Conservation (phyloP, 2,113 vertebrate genomes). For the Macquaria ambigua region DNA sequence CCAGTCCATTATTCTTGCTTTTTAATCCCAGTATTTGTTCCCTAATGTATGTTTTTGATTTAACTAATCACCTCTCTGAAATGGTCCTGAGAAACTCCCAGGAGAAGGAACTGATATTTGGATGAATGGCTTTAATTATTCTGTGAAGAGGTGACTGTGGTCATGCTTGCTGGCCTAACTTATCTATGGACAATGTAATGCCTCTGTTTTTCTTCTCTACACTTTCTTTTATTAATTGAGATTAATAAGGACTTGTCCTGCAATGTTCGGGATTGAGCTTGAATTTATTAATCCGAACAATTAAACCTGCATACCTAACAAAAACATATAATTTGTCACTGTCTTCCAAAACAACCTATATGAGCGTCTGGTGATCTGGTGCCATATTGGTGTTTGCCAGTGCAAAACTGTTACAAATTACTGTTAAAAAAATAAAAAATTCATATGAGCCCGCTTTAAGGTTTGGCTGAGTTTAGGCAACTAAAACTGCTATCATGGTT, state of each 20-base stretch:
- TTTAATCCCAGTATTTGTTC: slow-evolving; percentile 35
- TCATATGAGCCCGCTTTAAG: too few relatives aligned
- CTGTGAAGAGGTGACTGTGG: slow-evolving; percentile 9
- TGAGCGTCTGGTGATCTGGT: background rate
- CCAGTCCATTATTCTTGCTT: slow-evolving; percentile 42
- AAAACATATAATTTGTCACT: background rate
- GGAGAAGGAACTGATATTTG: slow-evolving; percentile 34
- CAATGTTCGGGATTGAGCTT: background rate
- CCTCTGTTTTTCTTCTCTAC: background rate
- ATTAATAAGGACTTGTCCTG: background rate
- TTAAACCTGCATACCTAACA: background rate
- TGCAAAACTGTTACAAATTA: background rate
- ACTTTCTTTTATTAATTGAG: background rate
- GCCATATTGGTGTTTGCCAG: background rate
- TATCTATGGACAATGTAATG: slow-evolving; percentile 6
- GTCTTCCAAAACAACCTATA: background rate
- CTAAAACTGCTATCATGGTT: background rate
- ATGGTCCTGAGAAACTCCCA: slow-evolving; percentile 19
- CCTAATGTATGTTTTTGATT: slow-evolving; percentile 36
- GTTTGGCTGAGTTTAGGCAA: background rate
- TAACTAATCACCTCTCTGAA: slow-evolving; percentile 33
- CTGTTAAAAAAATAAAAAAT: too few relatives aligned
- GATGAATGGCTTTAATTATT: slow-evolving; percentile 59
- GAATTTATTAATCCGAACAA: background rate
- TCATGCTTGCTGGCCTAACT: background rate